These are phyloP conservation scores for Meandrina meandrites DNA, from an alignment of 92 coral and sea anemone species.

Conservation along the genomic window DNA sequence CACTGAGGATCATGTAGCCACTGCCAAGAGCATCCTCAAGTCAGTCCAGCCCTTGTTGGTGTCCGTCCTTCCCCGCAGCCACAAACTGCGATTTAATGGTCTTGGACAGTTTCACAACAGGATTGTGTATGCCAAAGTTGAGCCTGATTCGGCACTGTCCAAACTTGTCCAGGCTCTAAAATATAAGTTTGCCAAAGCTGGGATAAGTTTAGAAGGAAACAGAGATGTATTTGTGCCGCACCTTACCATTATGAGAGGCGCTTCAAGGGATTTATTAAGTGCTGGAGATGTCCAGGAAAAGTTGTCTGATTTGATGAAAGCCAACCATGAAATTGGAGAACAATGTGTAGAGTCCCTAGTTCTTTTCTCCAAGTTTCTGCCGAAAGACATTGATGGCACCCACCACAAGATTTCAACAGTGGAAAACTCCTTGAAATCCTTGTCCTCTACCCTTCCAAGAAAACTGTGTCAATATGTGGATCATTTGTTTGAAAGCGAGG, in stretches of 20 bases:
- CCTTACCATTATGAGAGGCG: conserved; percentile 51
- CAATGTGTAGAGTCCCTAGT: conserved; percentile 51
- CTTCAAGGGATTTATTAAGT: conserved; percentile 34
- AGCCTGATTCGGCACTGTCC: conserved; percentile 48
- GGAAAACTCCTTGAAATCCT: conserved; percentile 61
- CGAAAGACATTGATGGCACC: conserved; percentile 64
- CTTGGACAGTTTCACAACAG: conserved; percentile 67
- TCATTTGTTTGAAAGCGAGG: conserved; percentile 27
- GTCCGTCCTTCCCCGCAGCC: conserved; percentile 56
- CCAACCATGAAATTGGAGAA: conserved; percentile 57
- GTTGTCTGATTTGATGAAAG: conserved; percentile 44
- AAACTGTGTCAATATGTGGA: conserved; percentile 56
- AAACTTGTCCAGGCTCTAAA: conserved; percentile 59
- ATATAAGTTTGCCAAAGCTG: conserved; percentile 62
- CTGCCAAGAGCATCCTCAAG: conserved; percentile 65
- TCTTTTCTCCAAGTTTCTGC: conserved; percentile 65
- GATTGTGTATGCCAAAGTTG: conserved; percentile 56
- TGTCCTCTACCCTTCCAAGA: conserved; percentile 56
- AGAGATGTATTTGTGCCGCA: conserved; percentile 71
- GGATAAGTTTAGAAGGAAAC: conserved; percentile 70
- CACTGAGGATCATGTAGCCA: conserved; percentile 59
- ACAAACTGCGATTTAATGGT: conserved; percentile 49
- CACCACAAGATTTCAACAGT: conserved; percentile 50
- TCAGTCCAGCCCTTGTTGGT: conserved; percentile 71
- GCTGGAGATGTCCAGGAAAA: conserved; percentile 6